Percentiles rank a stretch among this genome's conserved stretches.
These are phyloP conservation scores for Halictus rubicundus DNA, from an alignment of 1,140 invertebrate species.

Conservation along the genomic window DNA sequence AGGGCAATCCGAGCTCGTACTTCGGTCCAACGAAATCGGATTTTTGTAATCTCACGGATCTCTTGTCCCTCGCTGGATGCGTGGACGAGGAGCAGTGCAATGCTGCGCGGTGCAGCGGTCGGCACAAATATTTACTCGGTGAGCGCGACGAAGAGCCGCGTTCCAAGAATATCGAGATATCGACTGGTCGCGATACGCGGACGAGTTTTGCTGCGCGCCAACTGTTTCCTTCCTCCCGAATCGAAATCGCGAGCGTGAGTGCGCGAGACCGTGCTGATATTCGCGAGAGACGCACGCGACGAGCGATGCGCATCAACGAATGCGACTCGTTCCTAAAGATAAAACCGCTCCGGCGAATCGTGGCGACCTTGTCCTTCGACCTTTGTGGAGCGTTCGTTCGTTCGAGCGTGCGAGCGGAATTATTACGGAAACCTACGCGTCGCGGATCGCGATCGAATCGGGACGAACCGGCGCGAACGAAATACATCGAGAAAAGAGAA, in stretches of 20 bases:
- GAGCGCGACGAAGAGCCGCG: neutral
- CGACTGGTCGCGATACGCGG: neutral
- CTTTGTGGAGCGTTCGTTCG: neutral
- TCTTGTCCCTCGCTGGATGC: neutral
- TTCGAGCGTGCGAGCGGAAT: neutral
- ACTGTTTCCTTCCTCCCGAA: neutral
- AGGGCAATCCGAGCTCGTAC: too few relatives aligned
- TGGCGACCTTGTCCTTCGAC: neutral
- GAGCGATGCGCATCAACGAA: too few relatives aligned
- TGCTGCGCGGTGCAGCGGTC: neutral
- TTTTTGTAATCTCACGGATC: too few relatives aligned
- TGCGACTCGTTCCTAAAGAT: neutral
- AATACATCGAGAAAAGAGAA: neutral
- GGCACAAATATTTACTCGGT: neutral
- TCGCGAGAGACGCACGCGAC: neutral
- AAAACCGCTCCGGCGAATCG: neutral
- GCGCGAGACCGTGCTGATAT: neutral
- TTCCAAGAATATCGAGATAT: constrained; percentile 12
- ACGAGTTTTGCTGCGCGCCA: neutral
- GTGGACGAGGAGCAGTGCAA: neutral
- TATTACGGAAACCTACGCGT: neutral
- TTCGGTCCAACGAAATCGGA: too few relatives aligned
- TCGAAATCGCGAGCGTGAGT: neutral
- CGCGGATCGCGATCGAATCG: too few relatives aligned
- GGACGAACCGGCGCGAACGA: neutral